A percentile compares a stretch with the other conserved stretches of the same genome.
phyloP scores from a whole-genome alignment of 2,888 invertebrate genomes.

The Spilosoma lubricipeda region DNA sequence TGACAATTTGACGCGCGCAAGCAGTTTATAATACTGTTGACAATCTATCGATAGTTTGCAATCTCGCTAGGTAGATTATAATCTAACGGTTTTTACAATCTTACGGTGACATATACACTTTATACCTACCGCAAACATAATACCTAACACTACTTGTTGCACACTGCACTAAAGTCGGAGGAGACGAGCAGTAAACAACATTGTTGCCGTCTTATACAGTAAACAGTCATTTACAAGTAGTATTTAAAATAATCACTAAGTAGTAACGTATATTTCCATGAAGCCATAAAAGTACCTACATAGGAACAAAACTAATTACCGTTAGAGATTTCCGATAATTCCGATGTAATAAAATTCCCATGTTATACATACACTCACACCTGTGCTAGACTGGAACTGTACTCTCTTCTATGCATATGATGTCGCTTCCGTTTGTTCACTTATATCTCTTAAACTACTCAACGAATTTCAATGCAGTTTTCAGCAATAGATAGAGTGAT shows the following conservation, averaged over 20 bases:
- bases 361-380: background rate
- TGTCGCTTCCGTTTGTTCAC: too few relatives aligned
- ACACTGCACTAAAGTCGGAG: constrained; percentile 41
- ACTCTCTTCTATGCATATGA: too few relatives aligned
- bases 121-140: background rate
- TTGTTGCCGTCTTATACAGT: constrained; percentile 27
- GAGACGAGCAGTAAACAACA: constrained; percentile 23
- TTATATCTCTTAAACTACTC: too few relatives aligned
- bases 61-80: too few relatives aligned
- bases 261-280: background rate
- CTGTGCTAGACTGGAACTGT: too few relatives aligned
- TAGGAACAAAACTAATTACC: background rate
- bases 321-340: background rate
- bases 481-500: too few relatives aligned
- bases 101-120: too few relatives aligned
- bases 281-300: background rate
- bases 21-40: too few relatives aligned
- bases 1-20: too few relatives aligned
- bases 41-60: too few relatives aligned
- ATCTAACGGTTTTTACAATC: too few relatives aligned
- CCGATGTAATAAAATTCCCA: background rate
- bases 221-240: constrained; percentile 21
- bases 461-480: too few relatives aligned
- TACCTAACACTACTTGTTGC: constrained; percentile 21
- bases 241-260: constrained; percentile 15